A percentile compares a stretch with the other conserved stretches of the same genome.
phyloP scores from a whole-genome alignment of 2,888 invertebrate species.

The Spodoptera exigua region DNA sequence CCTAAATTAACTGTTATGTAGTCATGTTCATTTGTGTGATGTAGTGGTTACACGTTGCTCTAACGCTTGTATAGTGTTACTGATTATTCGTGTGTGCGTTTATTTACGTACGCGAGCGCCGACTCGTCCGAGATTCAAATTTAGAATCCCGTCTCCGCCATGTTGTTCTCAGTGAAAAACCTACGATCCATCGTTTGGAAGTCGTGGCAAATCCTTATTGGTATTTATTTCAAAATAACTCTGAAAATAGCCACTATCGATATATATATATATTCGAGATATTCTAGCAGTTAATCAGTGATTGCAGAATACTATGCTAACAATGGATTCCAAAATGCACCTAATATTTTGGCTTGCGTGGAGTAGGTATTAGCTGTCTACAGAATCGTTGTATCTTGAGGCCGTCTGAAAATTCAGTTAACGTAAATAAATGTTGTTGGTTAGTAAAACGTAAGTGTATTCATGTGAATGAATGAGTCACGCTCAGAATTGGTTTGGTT shows the following conservation, averaged over 20 bases:
- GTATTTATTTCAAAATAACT: slow-evolving; percentile 9
- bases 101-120: slow-evolving; percentile 89
- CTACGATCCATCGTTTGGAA: slow-evolving; percentile 83
- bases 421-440: slow-evolving; percentile 75
- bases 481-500: slow-evolving; percentile 79
- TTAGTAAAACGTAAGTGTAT: slow-evolving; percentile 76
- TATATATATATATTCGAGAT: slow-evolving; percentile 8
- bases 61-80: slow-evolving; percentile 86
- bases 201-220: slow-evolving; percentile 59
- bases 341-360: background rate
- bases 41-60: slow-evolving; percentile 73
- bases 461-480: slow-evolving; percentile 87
- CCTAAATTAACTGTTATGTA: slow-evolving; percentile 62
- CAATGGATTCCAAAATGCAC: background rate
- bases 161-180: slow-evolving; percentile 88
- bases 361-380: slow-evolving; percentile 18
- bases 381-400: slow-evolving; percentile 39
- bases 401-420: slow-evolving; percentile 62
- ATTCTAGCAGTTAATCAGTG: background rate
- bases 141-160: slow-evolving; percentile 89
- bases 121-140: slow-evolving; percentile 89
- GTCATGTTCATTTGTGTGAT: slow-evolving; percentile 63
- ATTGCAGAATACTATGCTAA: slow-evolving; percentile 1
- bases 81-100: slow-evolving; percentile 88
- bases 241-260: background rate